Evolutionary conservation across 2,113 vertebrate species (phyloP), one percentile per base, ranked within the genome.

Genomic region (Chionodraco myersi): DNA sequence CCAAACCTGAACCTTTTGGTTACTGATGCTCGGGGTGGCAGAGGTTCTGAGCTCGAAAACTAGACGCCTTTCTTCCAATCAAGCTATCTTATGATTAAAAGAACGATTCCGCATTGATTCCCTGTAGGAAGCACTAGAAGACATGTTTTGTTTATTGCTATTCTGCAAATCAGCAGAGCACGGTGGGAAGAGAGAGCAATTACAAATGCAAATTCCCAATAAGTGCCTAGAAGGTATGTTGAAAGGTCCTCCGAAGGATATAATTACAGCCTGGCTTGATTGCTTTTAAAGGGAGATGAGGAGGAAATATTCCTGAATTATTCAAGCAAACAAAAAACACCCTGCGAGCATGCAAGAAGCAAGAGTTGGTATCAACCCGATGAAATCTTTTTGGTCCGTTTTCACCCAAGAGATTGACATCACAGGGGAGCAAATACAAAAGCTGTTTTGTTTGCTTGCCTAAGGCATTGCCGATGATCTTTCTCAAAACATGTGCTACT

Each of bases 151-250:
- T 92, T 92, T 92, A 92, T 92, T 88, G 83, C 86, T 59, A 58
- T 79, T 91, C 77, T 75, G 77, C 76, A 82, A 92, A 91, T 80
- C 86, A 88, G 78, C 11, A 63, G 67, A 90, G 85, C 89, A 64
- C 77, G 69, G 79, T 75, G 65, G 79, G 82, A 65, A 77, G 83
- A 80, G 79, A 78, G 87, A 85, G 87, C 83, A 90, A 91, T 93
- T 93, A 93, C 75, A 90, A 91, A 93, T 93, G 91, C 89, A 90
- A 89, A 93, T 94, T 88, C 71, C 60, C 73, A 80, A 75, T 86
- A 88, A 92, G 86, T 86, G 85, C 88, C 91, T 88, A 73, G 80
- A 90, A 93, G 87, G 91, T 92, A 73, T 82, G 83, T 75, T 81
- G 78, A 91, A 90, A 91, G 85, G 90, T 90, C 84, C 84, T 91